A percentile compares a stretch with the other conserved stretches of the same genome.
phyloP scores from a whole-genome alignment of 2,797 vertebrate species.

The Notolabrus celidotus region DNA sequence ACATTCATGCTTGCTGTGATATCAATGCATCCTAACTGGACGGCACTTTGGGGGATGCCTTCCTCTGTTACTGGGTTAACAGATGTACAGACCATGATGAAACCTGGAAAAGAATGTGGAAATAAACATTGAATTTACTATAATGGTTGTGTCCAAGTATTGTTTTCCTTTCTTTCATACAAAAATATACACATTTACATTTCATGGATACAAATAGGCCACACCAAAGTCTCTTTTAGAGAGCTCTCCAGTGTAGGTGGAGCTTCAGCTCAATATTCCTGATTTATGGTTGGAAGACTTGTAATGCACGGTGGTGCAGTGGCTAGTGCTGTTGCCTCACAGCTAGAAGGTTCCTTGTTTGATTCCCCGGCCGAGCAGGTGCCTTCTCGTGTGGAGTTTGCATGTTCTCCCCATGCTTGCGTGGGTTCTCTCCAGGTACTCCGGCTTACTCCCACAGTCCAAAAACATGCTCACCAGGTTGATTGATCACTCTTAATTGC shows the following conservation, averaged over 20 bases:
- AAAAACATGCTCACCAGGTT: no score
- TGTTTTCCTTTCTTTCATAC: slow-evolving; percentile 6
- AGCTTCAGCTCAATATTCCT: no score
- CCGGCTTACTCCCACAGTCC: no score
- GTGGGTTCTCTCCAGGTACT: no score
- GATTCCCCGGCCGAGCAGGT: no score
- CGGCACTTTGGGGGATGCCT: slow-evolving; percentile 56
- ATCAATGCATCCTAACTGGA: slow-evolving; percentile 64
- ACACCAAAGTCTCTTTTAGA: not conserved
- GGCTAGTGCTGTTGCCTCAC: no score
- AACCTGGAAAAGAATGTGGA: slow-evolving; percentile 83
- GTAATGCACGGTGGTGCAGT: no score
- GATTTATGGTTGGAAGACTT: no score
- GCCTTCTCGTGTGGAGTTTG: no score
- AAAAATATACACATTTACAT: not conserved
- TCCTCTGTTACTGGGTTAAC: slow-evolving; percentile 79
- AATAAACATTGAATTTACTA: slow-evolving; percentile 85
- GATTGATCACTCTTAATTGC: no score
- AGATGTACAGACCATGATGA: slow-evolving; percentile 77
- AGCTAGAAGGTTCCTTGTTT: no score
- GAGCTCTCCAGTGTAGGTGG: not conserved
- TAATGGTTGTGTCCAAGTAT: slow-evolving; percentile 8
- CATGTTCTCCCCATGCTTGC: no score
- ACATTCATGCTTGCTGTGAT: slow-evolving; percentile 64
- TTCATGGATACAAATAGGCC: not conserved